These are phyloP conservation scores for Varanus salvator DNA, from an alignment of 2,113 vertebrate species.

Conservation along the genomic window DNA sequence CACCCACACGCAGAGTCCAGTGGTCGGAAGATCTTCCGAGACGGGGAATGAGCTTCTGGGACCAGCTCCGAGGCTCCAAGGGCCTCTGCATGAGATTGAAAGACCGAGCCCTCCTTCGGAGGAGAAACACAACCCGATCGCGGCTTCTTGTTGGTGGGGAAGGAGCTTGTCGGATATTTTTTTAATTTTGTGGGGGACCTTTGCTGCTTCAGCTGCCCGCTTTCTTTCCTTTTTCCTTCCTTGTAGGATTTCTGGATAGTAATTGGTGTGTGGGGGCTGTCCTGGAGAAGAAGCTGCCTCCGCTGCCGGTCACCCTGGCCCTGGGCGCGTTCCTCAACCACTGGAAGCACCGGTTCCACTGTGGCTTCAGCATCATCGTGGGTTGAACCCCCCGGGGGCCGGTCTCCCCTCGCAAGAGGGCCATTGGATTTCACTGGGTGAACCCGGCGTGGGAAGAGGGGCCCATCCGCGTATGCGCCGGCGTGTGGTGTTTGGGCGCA, in stretches of 20 bases:
- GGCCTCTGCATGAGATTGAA: neutral
- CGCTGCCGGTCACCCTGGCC: constrained; percentile 91
- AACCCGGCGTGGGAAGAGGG: neutral
- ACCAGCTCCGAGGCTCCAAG: neutral
- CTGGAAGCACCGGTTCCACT: constrained; percentile 92
- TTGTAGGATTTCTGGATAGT: constrained; percentile 89
- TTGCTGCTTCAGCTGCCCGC: no score
- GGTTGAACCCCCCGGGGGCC: constrained; percentile 75
- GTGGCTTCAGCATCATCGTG: constrained; percentile 92
- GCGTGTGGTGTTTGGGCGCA: neutral
- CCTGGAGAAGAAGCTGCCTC: constrained; percentile 92
- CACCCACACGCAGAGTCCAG: neutral
- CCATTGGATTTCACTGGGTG: neutral
- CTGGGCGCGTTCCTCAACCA: constrained; percentile 96
- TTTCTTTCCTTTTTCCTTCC: neutral
- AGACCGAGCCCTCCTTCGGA: neutral
- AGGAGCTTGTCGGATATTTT: no score
- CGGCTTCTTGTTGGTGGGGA: neutral
- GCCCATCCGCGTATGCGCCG: neutral
- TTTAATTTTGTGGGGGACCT: no score
- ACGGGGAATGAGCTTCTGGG: neutral
- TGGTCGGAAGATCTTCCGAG: neutral
- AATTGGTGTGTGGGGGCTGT: constrained; percentile 94
- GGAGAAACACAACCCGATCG: no score
- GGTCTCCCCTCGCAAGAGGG: accelerated